A percentile compares a stretch with the other conserved stretches of the same genome.
phyloP scores from a whole-genome alignment of 2,888 invertebrate genomes.

The Ectobius pallidus region DNA sequence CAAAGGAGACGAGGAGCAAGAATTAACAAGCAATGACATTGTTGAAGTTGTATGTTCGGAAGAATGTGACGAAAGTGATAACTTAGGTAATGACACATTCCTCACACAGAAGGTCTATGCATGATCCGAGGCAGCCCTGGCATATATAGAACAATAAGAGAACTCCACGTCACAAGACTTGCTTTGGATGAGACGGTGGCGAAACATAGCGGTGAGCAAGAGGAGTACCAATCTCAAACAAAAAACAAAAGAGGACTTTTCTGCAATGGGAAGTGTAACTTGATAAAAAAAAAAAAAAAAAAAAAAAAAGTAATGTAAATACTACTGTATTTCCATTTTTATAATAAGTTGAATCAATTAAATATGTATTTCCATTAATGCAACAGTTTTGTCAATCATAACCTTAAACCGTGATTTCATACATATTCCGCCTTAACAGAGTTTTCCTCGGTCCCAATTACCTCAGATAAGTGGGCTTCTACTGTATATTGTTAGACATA shows the following conservation, averaged over 20 bases:
- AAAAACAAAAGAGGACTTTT: background rate
- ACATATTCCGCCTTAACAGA: background rate
- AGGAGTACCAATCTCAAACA: background rate
- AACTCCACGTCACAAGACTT: background rate
- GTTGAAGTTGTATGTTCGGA: constrained; percentile 9
- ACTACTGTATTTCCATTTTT: too few species aligned
- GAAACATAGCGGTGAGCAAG: background rate
- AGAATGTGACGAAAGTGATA: background rate
- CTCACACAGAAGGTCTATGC: background rate
- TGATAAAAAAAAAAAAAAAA: background rate
- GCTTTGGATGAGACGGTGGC: constrained; percentile 5
- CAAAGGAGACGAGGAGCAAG: background rate
- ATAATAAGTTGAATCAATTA: constrained; percentile 6
- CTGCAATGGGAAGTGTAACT: background rate
- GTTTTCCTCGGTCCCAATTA: background rate
- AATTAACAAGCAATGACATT: background rate
- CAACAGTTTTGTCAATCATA: background rate
- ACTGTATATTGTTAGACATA: too few species aligned
- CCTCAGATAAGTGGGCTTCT: constrained; percentile 2
- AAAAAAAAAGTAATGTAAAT: too few species aligned
- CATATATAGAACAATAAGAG: constrained; percentile 5
- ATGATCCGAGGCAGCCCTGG: constrained; percentile 7
- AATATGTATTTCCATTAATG: background rate
- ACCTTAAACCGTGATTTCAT: background rate
- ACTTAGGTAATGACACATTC: background rate